Conservation (phyloP, 30 jellyfish, hydroid and myxozoan species). For the Aurelia coerulea region DNA sequence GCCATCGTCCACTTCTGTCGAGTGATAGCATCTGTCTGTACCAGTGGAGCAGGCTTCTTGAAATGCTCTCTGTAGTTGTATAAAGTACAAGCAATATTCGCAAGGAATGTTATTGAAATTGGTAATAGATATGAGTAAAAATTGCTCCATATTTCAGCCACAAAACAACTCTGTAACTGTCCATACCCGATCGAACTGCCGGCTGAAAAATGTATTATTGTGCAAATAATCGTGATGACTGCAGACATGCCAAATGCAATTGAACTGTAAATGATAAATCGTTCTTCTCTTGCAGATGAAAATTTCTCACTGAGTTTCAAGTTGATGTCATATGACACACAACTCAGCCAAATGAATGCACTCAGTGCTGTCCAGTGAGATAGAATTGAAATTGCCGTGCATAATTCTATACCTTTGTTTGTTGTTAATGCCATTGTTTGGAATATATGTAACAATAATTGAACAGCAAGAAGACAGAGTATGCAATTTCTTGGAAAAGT, state of each 20-base stretch:
- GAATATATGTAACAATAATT: conserved; percentile 38
- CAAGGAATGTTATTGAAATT: background rate
- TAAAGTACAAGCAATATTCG: background rate
- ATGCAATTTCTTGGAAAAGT: conserved; percentile 33
- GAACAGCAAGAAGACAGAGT: conserved; percentile 23
- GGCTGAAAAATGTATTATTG: conserved; percentile 43
- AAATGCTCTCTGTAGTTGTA: background rate
- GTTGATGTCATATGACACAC: conserved; percentile 30
- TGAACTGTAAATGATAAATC: conserved; percentile 42
- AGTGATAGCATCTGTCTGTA: background rate
- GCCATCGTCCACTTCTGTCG: background rate
- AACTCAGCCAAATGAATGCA: conserved; percentile 60
- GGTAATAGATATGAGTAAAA: conserved; percentile 46
- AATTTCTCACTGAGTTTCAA: conserved; percentile 3
- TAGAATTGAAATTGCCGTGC: conserved; percentile 49
- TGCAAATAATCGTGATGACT: conserved; percentile 30
- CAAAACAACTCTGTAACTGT: conserved; percentile 15
- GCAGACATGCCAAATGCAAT: conserved; percentile 56
- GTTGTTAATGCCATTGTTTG: conserved; percentile 14
- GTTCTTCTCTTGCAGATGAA: conserved; percentile 21
- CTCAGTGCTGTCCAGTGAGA: conserved; percentile 64
- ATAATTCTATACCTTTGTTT: background rate
- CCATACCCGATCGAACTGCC: conserved; percentile 41
- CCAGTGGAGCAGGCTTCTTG: background rate
- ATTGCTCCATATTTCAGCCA: conserved; percentile 25